phyloP scores from a whole-genome alignment of 2,113 vertebrate species.

The Tetraodon nigroviridis region DNA sequence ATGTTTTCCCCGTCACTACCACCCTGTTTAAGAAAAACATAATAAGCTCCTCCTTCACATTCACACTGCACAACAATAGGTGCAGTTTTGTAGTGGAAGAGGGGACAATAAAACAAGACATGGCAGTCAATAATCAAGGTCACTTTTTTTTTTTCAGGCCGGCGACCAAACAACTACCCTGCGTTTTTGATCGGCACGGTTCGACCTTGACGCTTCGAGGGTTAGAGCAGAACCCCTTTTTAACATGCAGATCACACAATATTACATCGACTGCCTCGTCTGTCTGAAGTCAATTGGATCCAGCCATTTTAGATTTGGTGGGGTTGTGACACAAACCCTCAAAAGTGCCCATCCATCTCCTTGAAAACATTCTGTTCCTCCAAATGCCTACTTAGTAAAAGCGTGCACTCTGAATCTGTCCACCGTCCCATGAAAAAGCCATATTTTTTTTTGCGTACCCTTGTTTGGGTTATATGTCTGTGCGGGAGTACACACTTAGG shows the following conservation, averaged over 20 bases:
- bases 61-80: slow-evolving; percentile 11
- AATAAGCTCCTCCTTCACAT: slow-evolving; percentile 13
- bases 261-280: slow-evolving; percentile 73
- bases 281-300: slow-evolving; percentile 75
- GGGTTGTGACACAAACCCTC: slow-evolving; percentile 71
- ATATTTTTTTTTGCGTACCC: slow-evolving; percentile 40
- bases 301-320: slow-evolving; percentile 73
- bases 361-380: slow-evolving; percentile 68
- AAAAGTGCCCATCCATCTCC: slow-evolving; percentile 72
- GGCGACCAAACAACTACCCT: slow-evolving; percentile 70
- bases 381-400: slow-evolving; percentile 61
- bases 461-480: slow-evolving; percentile 61
- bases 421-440: slow-evolving; percentile 25
- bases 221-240: slow-evolving; percentile 66
- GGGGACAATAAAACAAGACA: slow-evolving; percentile 67
- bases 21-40: slow-evolving; percentile 2
- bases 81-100: slow-evolving; percentile 46
- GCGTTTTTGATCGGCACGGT: slow-evolving; percentile 64
- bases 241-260: slow-evolving; percentile 75
- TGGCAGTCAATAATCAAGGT: slow-evolving; percentile 73
- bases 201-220: slow-evolving; percentile 66
- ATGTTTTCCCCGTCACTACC: slow-evolving; percentile 11
- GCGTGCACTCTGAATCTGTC: slow-evolving; percentile 42
- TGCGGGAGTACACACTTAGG: slow-evolving; percentile 46
- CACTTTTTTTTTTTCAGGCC: slow-evolving; percentile 74